These are phyloP conservation scores for Drosophila albomicans DNA, from an alignment of 1,140 invertebrate species.

Conservation along the genomic window DNA sequence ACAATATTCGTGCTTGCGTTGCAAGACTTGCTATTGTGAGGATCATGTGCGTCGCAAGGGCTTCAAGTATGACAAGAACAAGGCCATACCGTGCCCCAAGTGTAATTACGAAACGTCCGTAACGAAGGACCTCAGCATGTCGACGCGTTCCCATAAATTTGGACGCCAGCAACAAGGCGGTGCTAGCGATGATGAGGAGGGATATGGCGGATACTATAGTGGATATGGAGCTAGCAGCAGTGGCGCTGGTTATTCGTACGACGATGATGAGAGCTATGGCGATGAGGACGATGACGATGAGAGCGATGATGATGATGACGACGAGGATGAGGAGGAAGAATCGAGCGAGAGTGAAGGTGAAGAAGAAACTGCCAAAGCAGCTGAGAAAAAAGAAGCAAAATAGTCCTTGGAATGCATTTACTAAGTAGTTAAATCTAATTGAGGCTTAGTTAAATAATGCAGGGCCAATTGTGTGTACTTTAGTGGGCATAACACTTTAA, in stretches of 20 bases:
- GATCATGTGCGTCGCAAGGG: constrained; percentile 97
- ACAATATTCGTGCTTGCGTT: constrained; percentile 97
- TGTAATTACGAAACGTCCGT: constrained; percentile 96
- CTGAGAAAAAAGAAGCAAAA: constrained; percentile 44
- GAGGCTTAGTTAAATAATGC: not conserved
- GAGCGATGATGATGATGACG: constrained; percentile 86
- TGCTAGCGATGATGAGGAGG: constrained; percentile 87
- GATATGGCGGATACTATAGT: constrained; percentile 85
- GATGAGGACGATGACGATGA: constrained; percentile 84
- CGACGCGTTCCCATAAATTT: constrained; percentile 93
- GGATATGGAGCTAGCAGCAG: constrained; percentile 85
- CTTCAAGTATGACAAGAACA: constrained; percentile 96
- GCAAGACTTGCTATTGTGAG: constrained; percentile 98
- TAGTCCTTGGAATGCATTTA: constrained; percentile 16
- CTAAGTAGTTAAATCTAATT: constrained; percentile 20
- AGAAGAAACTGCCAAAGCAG: constrained; percentile 34
- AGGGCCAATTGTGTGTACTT: constrained; percentile 1
- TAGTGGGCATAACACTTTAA: not conserved
- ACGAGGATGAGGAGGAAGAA: constrained; percentile 85
- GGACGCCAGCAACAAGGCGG: constrained; percentile 90
- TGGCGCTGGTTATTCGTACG: constrained; percentile 85
- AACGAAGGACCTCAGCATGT: constrained; percentile 98
- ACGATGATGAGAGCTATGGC: constrained; percentile 86
- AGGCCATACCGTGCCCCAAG: constrained; percentile 96
- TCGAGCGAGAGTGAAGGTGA: constrained; percentile 59